Evolutionary conservation across 1,140 invertebrate genomes (phyloP).

Genomic region (Pachyrhynchus sulphureomaculatus): DNA sequence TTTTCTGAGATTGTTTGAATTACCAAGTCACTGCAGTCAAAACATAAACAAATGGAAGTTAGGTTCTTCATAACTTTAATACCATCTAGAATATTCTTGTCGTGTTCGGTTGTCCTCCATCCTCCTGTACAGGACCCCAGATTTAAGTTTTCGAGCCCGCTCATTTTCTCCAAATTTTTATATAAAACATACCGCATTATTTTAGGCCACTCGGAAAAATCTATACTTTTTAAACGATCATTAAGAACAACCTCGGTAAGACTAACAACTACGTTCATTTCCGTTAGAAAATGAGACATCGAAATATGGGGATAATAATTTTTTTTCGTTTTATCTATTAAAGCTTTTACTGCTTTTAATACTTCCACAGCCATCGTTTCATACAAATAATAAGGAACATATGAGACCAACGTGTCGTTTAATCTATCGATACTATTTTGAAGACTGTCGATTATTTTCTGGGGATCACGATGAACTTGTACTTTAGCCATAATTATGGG

Average conservation of each 20-base stretch:
- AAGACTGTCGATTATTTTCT: conserved; percentile 53
- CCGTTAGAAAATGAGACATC: conserved; percentile 54
- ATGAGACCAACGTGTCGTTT: conserved; percentile 58
- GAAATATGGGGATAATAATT: conserved; percentile 57
- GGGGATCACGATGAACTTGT: conserved; percentile 50
- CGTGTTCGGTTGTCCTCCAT: conserved; percentile 68
- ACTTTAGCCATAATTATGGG: conserved; percentile 43
- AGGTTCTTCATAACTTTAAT: conserved; percentile 59
- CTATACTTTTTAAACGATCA: conserved; percentile 61
- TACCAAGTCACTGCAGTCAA: conserved; percentile 70
- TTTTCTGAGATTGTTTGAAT: conserved; percentile 60
- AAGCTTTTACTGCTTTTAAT: conserved; percentile 59
- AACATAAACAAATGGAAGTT: conserved; percentile 65
- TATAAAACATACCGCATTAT: conserved; percentile 70
- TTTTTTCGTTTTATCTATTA: conserved; percentile 65
- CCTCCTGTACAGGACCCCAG: conserved; percentile 68
- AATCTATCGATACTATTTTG: conserved; percentile 55
- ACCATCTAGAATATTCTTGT: conserved; percentile 50
- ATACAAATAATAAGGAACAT: conserved; percentile 67
- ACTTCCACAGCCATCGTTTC: conserved; percentile 62
- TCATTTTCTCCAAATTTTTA: conserved; percentile 62
- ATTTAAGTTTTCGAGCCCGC: conserved; percentile 64
- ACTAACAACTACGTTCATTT: conserved; percentile 67
- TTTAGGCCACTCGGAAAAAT: conserved; percentile 67
- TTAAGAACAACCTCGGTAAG: conserved; percentile 65